Base-by-base conservation (phyloP, 2,113 vertebrate genomes). In the Diadophis punctatus region DNA sequence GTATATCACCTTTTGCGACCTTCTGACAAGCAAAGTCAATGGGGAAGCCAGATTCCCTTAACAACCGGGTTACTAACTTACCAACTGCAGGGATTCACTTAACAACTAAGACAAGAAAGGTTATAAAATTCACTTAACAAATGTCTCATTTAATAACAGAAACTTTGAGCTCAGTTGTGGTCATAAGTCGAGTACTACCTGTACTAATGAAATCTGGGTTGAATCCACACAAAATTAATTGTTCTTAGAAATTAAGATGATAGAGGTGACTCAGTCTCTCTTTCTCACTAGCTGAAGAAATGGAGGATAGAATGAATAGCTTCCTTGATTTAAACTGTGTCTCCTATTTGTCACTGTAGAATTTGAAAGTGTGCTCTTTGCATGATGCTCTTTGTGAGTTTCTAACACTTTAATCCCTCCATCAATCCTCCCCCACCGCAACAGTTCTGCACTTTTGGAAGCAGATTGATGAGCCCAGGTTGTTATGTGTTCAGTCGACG, bases 371-470 rank as follows among this genome's bases (percentile, higher is more conserved):
- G 20, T 46, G 8, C 39, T 52, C 18, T 80, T 25, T 39, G n/a
- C 90, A 85, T 49, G n/a, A 52, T n/a, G 46, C 2, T 46, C 46
- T 46, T 46, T 52, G 90, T 58, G 49, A 55, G 34, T 52, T 86
- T 10, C 23, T 90, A 43, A 52, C 18, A 10, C 51, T 88, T 92
- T 43, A 2, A 43, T n/a, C 16, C 7, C 22, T 80, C 74, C 8
- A 1, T 80, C 22, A 43, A 80, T 68, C 89, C 85, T 46, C 30
- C 89, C 87, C 11, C 88, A 55, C 53, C 89, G 74, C 22, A 8
- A 14, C 93, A 99, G 99, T 97, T 98, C 89, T 99, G 99, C 96
- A 98, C 98, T 43, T 99, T 99, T 25, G 98, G 98, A 91, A 98
- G 98, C 96, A 98, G 97, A 93, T 95, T 97, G 34, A 95, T 99